Conservation (phyloP, 1,140 invertebrate genomes). For the Scaptomyza graminum region DNA sequence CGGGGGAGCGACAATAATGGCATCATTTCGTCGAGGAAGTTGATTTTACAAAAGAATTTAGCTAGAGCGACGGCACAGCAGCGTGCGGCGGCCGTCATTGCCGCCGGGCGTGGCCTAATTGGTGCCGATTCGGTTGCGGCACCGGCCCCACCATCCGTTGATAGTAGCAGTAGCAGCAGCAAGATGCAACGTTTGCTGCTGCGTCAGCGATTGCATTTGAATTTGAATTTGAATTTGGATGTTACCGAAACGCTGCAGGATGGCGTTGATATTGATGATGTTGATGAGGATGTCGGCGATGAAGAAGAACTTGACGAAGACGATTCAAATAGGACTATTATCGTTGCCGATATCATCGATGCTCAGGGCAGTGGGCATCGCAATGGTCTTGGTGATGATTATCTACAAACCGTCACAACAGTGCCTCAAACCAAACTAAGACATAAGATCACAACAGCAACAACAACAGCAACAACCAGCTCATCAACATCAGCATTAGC, state of each 20-base stretch:
- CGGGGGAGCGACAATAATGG: slow-evolving; percentile 84
- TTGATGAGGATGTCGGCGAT: slow-evolving; percentile 74
- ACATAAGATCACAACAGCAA: slow-evolving; percentile 70
- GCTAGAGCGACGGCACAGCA: slow-evolving; percentile 78
- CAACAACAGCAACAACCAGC: slow-evolving; percentile 61
- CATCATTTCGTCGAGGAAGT: slow-evolving; percentile 84
- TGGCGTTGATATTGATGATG: slow-evolving; percentile 81
- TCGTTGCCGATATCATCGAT: slow-evolving; percentile 30
- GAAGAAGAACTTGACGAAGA: slow-evolving; percentile 51
- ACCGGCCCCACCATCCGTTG: slow-evolving; percentile 43
- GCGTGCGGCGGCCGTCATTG: slow-evolving; percentile 73
- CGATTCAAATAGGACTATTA: slow-evolving; percentile 9
- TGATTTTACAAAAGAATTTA: slow-evolving; percentile 84
- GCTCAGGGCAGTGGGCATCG: slow-evolving; percentile 49
- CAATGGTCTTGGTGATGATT: slow-evolving; percentile 65
- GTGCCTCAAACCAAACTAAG: slow-evolving; percentile 82
- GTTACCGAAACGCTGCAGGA: slow-evolving; percentile 71
- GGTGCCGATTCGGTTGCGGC: slow-evolving; percentile 48
- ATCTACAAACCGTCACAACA: slow-evolving; percentile 83
- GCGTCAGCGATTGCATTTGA: slow-evolving; percentile 78
- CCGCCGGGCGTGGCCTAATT: slow-evolving; percentile 61
- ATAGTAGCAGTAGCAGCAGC: slow-evolving; percentile 52
- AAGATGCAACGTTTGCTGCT: slow-evolving; percentile 64
- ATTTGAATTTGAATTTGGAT: slow-evolving; percentile 78
- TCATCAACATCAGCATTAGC: slow-evolving; percentile 79